Conservation (phyloP, 2,888 invertebrate genomes). For the Copidosoma aretas region DNA sequence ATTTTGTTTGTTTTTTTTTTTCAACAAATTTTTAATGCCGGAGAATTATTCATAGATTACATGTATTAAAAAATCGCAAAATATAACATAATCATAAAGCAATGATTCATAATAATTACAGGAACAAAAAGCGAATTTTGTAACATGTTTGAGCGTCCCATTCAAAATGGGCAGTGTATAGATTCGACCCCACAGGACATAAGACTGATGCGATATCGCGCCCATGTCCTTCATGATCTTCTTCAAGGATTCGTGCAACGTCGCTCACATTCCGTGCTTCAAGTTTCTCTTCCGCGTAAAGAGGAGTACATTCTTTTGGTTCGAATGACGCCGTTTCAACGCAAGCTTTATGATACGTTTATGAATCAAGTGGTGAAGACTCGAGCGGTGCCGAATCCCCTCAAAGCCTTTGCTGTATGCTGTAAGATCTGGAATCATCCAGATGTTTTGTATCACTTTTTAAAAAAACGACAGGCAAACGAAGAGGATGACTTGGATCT, state of each 20-base stretch:
- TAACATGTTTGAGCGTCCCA: conserved; percentile 98
- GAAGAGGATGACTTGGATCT: conserved; percentile 82
- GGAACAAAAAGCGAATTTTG: conserved; percentile 97
- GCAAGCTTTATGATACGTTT: conserved; percentile 88
- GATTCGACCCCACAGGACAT: conserved; percentile 96
- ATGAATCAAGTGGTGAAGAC: conserved; percentile 91
- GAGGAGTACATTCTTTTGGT: conserved; percentile 93
- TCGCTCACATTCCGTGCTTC: conserved; percentile 90
- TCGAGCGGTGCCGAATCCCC: conserved; percentile 88
- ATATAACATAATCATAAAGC: neutral
- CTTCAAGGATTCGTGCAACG: conserved; percentile 96
- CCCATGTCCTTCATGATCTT: conserved; percentile 93
- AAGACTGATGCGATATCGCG: conserved; percentile 90
- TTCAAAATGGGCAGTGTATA: conserved; percentile 97
- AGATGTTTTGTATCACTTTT: conserved; percentile 86
- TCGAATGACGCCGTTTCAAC: conserved; percentile 86
- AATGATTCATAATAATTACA: conserved; percentile 65
- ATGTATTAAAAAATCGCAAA: neutral
- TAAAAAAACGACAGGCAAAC: conserved; percentile 81
- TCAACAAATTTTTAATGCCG: neutral
- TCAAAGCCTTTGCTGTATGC: conserved; percentile 98
- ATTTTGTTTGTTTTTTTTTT: neutral
- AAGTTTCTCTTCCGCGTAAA: conserved; percentile 91
- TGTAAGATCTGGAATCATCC: conserved; percentile 99
- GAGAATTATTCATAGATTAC: no score